Base-by-base conservation (phyloP, 2,113 vertebrate genomes). In the Brachypteracias leptosomus region DNA sequence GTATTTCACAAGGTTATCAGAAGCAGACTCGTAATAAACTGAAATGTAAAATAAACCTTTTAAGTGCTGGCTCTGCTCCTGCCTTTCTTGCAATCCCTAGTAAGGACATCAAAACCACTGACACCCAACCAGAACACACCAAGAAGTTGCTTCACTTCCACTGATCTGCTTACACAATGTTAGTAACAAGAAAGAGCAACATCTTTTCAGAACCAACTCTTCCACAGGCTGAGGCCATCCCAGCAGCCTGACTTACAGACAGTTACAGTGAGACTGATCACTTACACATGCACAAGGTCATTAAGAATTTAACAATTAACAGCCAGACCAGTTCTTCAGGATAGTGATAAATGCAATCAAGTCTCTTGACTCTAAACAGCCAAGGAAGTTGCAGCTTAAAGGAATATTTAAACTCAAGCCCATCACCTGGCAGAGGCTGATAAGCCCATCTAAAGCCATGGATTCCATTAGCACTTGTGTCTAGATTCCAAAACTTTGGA, bases 221-320 rank as follows among this genome's bases (percentile, higher is more conserved):
- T 71, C 71, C 85, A 49, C 36, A 35, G 25, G 67, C 79, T 58
- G 55, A 80, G 26, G 61, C 66, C 59, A 38, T 72, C 77, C 28
- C 20, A 78, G 65, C 83, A 93, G 58, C 70, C 76, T 19, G 46
- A 73, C 46, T 86, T 51, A 46, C 19, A 90, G 73, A 31, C 42
- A 70, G 46, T 55, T 33, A 75, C 70, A 57, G 0, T 35, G 58
- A 77, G 58, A 36, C 3, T 65, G n/a, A 89, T 74, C 80, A 38
- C 47, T 87, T 51, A 82, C 74, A 95, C 35, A 66, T 79, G 72
- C 84, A 79, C 66, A 42, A 21, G 20, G 55, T 68, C 74, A 87
- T 82, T 89, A 89, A 68, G 61, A 91, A 74, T 81, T 74, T 67
- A 90, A 92, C 47, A 90, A 85, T 67, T 84, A 89, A 95, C 57